Evolutionary conservation across 2,888 invertebrate species (phyloP), one percentile per base, ranked within the genome.

Genomic region (Baccha elongata): DNA sequence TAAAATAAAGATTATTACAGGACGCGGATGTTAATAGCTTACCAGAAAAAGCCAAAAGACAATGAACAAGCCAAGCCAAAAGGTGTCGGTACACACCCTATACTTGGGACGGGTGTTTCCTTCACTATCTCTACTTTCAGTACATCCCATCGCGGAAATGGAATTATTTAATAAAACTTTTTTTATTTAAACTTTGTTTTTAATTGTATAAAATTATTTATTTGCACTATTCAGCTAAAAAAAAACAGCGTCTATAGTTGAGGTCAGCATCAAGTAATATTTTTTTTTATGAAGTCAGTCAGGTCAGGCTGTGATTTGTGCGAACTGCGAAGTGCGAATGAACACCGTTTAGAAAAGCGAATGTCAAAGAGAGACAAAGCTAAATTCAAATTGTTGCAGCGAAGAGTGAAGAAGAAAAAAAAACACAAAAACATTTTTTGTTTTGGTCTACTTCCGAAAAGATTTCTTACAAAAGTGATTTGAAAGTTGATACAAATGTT

Each of bases 1-100:
- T 21, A n/a, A 32, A 53, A 72, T 67, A 64, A 72, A 21, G 44
- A 68, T 50, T 40, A 55, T 46, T 44, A 65, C 19, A 6, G 26
- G 58, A 11, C 26, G n/a, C n/a, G 3, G 23, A 32, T 8, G 8
- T 7, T 1, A 32, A 6, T n/a, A 29, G 32, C 60, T 91, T 92
- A 97, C 97, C 96, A 97, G 94, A 85, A 96, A 91, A 88, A 95
- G 93, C 95, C 96, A 96, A 91, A 97, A 96, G 67, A 94, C 88
- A 85, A 96, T 92, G 88, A 95, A 97, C 87, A 96, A 91, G 88
- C 94, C 92, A 44, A 97, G 92, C 96, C 96, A 97, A 85, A 95
- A 92, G 8, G 96, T 93, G 91, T 97, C 97, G 3, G 97, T 97
- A 88, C 97, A 97, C 62, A 94, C 93, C 89, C 96, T 93, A 90